Percentiles rank a stretch among this genome's conserved stretches.
These are phyloP conservation scores for Sylvia atricapilla DNA, from an alignment of 2,113 vertebrate species.

Conservation along the genomic window DNA sequence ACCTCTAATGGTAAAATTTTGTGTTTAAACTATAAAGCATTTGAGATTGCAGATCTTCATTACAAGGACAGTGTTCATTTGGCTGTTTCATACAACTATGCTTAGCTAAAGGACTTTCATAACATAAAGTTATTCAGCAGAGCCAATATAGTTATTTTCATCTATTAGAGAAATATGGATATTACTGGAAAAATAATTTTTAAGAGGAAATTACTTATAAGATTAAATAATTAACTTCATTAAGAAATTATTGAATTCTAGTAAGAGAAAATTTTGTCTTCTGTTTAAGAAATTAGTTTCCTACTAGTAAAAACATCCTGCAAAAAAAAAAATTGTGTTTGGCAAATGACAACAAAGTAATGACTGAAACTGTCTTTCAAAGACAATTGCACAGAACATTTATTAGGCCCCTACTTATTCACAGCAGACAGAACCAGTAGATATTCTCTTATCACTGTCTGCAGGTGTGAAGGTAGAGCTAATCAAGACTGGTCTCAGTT, in stretches of 20 bases:
- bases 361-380: background rate
- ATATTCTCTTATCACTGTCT: background rate
- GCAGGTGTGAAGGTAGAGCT: background rate
- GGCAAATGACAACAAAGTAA: background rate
- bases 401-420: background rate
- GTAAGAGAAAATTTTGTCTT: background rate
- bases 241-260: background rate
- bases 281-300: background rate
- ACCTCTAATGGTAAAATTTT: background rate
- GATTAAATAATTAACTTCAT: background rate
- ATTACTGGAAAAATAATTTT: slow-evolving; percentile 13
- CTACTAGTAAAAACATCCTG: background rate
- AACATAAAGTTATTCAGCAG: background rate
- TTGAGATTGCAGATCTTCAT: background rate
- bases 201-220: background rate
- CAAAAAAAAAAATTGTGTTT: no score
- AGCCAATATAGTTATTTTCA: background rate
- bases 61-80: background rate
- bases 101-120: background rate
- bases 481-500: background rate
- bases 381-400: background rate
- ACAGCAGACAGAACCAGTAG: background rate
- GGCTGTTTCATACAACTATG: background rate
- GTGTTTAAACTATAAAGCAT: background rate
- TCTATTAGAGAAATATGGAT: background rate